These are phyloP conservation scores for Pollenia labialis DNA, from an alignment of 2,888 invertebrate genomes.

Conservation along the genomic window DNA sequence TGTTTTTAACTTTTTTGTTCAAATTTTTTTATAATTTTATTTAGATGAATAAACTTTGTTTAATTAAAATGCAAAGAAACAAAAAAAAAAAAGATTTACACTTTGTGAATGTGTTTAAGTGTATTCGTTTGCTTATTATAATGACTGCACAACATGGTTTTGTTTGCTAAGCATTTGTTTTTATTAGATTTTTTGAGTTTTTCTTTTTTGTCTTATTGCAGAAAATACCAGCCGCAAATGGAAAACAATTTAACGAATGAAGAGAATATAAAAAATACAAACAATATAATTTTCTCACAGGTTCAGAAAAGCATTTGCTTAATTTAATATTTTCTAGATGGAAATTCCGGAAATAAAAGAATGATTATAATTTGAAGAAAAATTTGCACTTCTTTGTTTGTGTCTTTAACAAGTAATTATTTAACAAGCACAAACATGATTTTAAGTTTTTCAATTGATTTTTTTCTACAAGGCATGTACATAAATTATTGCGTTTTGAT, in stretches of 20 bases:
- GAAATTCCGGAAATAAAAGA: not conserved
- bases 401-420: constrained; percentile 1
- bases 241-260: not conserved
- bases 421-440: constrained; percentile 1
- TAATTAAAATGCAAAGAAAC: constrained; percentile 6
- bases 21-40: not conserved
- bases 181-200: not conserved
- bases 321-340: not conserved
- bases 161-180: constrained; percentile 4
- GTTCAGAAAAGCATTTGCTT: not conserved
- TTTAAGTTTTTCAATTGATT: not conserved
- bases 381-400: not conserved
- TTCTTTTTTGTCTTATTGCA: not conserved
- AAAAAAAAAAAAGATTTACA: not conserved
- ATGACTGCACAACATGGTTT: not conserved
- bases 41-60: not conserved
- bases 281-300: not conserved
- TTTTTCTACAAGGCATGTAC: not conserved
- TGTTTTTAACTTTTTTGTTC: not conserved
- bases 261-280: not conserved
- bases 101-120: not conserved
- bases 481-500: not conserved
- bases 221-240: constrained; percentile 14
- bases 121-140: constrained; percentile 19
- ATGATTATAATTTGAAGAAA: constrained; percentile 6